Base-by-base conservation (phyloP, 1,140 invertebrate genomes). In the Cotesia chilonis region DNA sequence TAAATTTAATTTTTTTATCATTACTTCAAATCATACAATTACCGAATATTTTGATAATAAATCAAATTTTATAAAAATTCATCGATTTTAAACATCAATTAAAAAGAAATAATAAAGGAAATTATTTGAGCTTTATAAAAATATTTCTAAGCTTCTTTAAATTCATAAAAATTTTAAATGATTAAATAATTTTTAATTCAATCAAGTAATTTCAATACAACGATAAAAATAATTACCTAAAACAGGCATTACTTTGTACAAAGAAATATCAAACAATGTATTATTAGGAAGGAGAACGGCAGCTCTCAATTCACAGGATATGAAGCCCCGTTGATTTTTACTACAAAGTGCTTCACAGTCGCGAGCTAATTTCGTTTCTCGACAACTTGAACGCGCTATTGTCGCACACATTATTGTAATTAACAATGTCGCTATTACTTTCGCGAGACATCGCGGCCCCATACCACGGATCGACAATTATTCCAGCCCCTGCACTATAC, bases 221-320 rank as follows among this genome's bases (percentile, higher is more conserved):
- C 28, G 28, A 28, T 3, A 28, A 28, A 28, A 28, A 28, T 3
- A 28, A 81, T 82, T 64, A 84, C 84, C 83, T 2, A 85, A 75
- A 1, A 85, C 82, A 4, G 84, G 84, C 9, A 81, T 74, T 57
- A 85, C 84, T 59, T 83, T 84, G 0, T 73, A 68, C 52, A 84
- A 67, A 1, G 82, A 80, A 9, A 84, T 83, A 12, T 84, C 83
- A 57, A 77, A 85, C 52, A 64, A 73, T 0, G 81, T 68, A 55
- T 85, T 79, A 4, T 69, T 71, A 2, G 83, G 81, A 1, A 85
- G 69, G 0, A 85, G 67, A 5, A 85, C 78, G 17, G 82, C 83
- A 6, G 81, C 78, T 59, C 83, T 75, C 0, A 85, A 70, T 59
- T 85, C 82, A 69, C 84, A 85, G 4, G 74, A 75, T 1, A 75